phyloP scores from a whole-genome alignment of 2,113 vertebrate species.

The Poeciliopsis occidentalis region DNA sequence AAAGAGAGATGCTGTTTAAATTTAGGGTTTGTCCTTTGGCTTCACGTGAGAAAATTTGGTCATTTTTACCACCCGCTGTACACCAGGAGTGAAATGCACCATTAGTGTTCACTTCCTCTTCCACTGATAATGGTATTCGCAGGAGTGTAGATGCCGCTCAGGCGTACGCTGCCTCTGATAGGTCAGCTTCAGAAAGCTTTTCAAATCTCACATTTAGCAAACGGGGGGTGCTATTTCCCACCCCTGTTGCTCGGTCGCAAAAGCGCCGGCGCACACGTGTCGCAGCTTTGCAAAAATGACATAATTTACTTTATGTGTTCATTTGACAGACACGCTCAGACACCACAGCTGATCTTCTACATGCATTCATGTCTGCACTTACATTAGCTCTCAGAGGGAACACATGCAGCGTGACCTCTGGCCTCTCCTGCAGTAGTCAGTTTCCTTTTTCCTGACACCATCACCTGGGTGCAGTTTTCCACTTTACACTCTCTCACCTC shows the following conservation, averaged over 20 bases:
- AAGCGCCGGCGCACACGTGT: not conserved
- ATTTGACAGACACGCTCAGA: constrained; percentile 12
- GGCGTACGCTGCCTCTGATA: not conserved
- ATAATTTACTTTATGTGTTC: not conserved
- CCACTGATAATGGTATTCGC: not conserved
- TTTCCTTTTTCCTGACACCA: constrained; percentile 57
- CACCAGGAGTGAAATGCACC: not conserved
- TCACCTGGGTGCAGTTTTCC: constrained; percentile 68
- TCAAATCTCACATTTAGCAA: not conserved
- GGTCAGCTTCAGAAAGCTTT: not conserved
- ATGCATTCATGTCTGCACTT: constrained; percentile 25
- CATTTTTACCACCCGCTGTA: not conserved
- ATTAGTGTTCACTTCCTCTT: not conserved
- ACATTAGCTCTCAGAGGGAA: constrained; percentile 32
- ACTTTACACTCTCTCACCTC: constrained; percentile 35
- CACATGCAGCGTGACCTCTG: constrained; percentile 50
- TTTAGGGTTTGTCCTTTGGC: not conserved
- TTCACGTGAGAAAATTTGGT: not conserved
- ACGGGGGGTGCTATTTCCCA: not conserved
- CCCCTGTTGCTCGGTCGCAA: not conserved
- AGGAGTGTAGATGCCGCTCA: not conserved
- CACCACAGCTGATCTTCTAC: not conserved
- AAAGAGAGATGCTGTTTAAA: not conserved
- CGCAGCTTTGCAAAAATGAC: constrained; percentile 3
- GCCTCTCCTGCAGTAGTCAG: constrained; percentile 52